These are phyloP conservation scores for Sebastes hopkinsi DNA, from an alignment of 2,797 vertebrate genomes.

Conservation along the genomic window DNA sequence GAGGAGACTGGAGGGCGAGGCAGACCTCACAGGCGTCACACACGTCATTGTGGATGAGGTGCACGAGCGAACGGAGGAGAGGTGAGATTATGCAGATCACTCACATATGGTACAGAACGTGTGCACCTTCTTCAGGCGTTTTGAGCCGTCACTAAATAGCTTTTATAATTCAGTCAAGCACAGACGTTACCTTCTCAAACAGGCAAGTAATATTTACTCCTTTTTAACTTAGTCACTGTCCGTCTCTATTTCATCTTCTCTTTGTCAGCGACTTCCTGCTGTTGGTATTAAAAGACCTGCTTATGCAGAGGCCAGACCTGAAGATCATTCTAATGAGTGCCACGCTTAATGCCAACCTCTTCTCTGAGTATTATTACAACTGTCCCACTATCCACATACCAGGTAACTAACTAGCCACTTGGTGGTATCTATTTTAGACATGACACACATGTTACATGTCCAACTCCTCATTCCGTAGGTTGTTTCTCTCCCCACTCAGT, in stretches of 20 bases:
- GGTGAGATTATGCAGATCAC: constrained; percentile 77
- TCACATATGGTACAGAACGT: background rate
- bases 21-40: constrained; percentile 87
- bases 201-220: background rate
- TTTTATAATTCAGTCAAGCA: background rate
- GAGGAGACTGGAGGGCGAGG: constrained; percentile 91
- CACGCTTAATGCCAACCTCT: constrained; percentile 94
- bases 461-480: background rate
- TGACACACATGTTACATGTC: background rate
- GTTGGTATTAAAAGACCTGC: constrained; percentile 93
- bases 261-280: constrained; percentile 93
- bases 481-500: fast-evolving
- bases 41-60: constrained; percentile 97
- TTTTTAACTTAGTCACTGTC: background rate
- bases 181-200: background rate
- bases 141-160: background rate
- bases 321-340: constrained; percentile 97
- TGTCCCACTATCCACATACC: constrained; percentile 93
- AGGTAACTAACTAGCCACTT: constrained; percentile 74
- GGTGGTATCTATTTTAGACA: background rate
- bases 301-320: constrained; percentile 88
- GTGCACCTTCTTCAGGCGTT: too few species aligned
- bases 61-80: constrained; percentile 97
- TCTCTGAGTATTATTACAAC: constrained; percentile 92
- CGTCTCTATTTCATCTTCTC: background rate